Evolutionary conservation across 2,113 vertebrate species (phyloP).

Genomic region (Anas platyrhynchos): DNA sequence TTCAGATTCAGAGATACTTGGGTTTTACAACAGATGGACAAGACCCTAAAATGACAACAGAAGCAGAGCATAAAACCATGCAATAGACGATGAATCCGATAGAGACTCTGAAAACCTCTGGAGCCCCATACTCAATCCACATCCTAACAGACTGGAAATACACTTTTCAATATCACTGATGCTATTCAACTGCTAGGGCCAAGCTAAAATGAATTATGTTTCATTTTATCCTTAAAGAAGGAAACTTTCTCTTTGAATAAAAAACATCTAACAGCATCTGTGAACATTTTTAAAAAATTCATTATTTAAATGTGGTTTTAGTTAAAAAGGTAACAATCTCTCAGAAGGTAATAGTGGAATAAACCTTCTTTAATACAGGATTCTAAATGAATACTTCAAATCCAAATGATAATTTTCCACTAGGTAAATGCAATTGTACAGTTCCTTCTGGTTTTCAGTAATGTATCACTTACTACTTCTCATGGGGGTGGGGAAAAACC

Average conservation of each 20-base stretch:
- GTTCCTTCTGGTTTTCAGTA: background rate
- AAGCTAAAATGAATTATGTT: background rate
- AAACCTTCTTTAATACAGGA: background rate
- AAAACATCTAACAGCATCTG: background rate
- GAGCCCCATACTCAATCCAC: background rate
- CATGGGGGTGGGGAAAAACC: conserved; percentile 8
- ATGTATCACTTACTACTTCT: background rate
- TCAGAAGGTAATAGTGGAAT: background rate
- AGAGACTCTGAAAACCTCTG: accelerated
- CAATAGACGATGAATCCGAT: background rate
- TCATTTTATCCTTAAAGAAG: background rate
- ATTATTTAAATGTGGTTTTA: background rate
- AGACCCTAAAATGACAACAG: background rate
- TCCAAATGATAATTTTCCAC: background rate
- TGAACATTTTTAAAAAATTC: background rate
- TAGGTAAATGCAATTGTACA: background rate
- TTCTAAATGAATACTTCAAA: background rate
- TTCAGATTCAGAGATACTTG: background rate
- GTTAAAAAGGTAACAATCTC: background rate
- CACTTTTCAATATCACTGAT: background rate
- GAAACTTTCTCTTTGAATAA: background rate
- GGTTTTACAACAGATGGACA: background rate
- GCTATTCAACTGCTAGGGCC: background rate
- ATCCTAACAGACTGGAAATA: background rate
- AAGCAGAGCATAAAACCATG: background rate